Base-by-base conservation (phyloP, 2,113 vertebrate genomes). In the Corythornis madagascariensis region DNA sequence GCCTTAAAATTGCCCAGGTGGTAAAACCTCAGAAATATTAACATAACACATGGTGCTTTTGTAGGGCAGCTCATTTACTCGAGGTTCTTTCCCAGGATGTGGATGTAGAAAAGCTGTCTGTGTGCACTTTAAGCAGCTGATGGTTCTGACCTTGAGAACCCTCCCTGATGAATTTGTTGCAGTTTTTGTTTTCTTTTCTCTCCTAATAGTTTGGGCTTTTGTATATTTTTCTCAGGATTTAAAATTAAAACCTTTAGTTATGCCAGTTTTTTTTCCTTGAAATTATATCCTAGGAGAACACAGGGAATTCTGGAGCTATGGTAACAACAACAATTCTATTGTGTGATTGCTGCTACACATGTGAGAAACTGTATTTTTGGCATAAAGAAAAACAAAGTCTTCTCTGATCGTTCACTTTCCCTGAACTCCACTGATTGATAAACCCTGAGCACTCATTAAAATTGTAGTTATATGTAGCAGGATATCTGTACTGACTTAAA, bases 1-100 rank as follows among this genome's bases (percentile, higher is more conserved):
- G 74, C 83, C 64, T 71, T 61, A 31, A 21, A 48, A 57, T 31
- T 50, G 50, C 64, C 38, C 86, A 56, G 45, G 82, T 70, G 55
- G 7, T n/a, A 66, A 61, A 72, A 17, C 21, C 73, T 42, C 45
- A 13, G 5, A 72, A 88, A 63, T n/a, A 50, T 14, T 31, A 28
- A 61, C 15, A 28, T 55, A 29, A 89, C 8, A 71, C 55, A 65
- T 90, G 96, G 96, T 97, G 97, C 97, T 97, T 89, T 91, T 47
- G 48, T 75, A 42, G 43, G 85, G 43, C 73, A 93, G 86, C 61
- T 90, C 67, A 9, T 65, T 79, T 59, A 47, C 52, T 81, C 57
- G 65, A 13, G 17, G 17, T 7, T 91, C 55, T 66, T 64, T 11
- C 28, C 35, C 60, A 76, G 35, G 38, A 80, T 1, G 1, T 14